phyloP scores from a whole-genome alignment of 2,797 vertebrate species.

The Coluber constrictor region DNA sequence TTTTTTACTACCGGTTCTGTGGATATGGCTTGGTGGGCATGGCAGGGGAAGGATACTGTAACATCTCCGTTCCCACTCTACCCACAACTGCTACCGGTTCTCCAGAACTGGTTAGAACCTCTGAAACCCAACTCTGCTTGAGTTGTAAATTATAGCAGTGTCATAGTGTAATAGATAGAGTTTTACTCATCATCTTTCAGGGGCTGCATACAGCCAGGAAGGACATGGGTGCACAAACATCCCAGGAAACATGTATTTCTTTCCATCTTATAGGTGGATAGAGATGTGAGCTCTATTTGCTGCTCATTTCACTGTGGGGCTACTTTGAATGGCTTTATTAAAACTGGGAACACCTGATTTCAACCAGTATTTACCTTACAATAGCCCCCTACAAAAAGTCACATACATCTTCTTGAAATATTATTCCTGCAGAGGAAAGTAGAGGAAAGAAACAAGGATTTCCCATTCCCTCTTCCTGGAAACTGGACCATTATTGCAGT shows the following conservation, averaged over 20 bases:
- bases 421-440: neutral
- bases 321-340: neutral
- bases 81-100: too few relatives aligned
- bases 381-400: neutral
- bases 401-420: too few relatives aligned
- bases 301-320: neutral
- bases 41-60: too few relatives aligned
- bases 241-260: neutral
- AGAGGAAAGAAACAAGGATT: neutral
- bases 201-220: neutral
- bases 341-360: neutral
- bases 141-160: neutral
- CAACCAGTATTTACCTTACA: neutral
- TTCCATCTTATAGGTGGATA: neutral
- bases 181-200: neutral
- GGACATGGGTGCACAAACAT: neutral
- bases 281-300: neutral
- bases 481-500: too few relatives aligned
- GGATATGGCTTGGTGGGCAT: too few relatives aligned
- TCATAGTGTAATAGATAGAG: neutral
- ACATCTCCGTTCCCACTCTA: too few relatives aligned
- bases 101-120: too few relatives aligned
- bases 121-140: too few relatives aligned
- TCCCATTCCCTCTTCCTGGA: neutral
- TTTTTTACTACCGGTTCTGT: too few relatives aligned